These are phyloP conservation scores for Scartelaos histophorus DNA, from an alignment of 2,113 vertebrate species.

Conservation along the genomic window DNA sequence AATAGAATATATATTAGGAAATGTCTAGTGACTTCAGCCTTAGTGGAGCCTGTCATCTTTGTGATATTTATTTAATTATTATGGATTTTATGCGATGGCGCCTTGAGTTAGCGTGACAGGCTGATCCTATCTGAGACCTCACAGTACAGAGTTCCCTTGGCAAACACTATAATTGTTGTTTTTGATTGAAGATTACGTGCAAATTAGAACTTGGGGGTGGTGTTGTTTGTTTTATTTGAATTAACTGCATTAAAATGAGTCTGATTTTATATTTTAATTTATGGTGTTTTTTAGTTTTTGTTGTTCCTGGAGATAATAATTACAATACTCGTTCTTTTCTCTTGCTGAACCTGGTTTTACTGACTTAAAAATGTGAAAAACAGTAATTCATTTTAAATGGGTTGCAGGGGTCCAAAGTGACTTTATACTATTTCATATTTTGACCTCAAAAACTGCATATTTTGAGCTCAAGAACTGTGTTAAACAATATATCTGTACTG, in stretches of 20 bases:
- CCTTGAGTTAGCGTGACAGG: conserved; percentile 51
- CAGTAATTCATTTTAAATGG: too few relatives aligned
- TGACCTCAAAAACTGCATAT: too few relatives aligned
- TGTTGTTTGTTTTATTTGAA: neutral
- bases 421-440: too few relatives aligned
- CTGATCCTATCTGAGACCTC: conserved; percentile 59
- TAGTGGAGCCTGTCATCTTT: conserved; percentile 44
- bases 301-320: neutral
- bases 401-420: too few relatives aligned
- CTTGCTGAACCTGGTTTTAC: neutral
- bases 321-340: neutral
- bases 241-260: neutral
- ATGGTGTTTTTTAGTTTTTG: neutral
- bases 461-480: too few relatives aligned
- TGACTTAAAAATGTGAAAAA: too few relatives aligned
- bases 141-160: conserved; percentile 39
- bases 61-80: conserved; percentile 63
- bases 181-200: conserved; percentile 28
- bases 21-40: conserved; percentile 23
- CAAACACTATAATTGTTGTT: conserved; percentile 61
- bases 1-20: neutral
- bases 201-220: neutral
- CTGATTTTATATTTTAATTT: neutral
- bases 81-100: conserved; percentile 49
- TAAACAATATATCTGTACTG: too few relatives aligned